Evolutionary conservation across 1,140 invertebrate species (phyloP).

Genomic region (Hylyphantes graminicola): DNA sequence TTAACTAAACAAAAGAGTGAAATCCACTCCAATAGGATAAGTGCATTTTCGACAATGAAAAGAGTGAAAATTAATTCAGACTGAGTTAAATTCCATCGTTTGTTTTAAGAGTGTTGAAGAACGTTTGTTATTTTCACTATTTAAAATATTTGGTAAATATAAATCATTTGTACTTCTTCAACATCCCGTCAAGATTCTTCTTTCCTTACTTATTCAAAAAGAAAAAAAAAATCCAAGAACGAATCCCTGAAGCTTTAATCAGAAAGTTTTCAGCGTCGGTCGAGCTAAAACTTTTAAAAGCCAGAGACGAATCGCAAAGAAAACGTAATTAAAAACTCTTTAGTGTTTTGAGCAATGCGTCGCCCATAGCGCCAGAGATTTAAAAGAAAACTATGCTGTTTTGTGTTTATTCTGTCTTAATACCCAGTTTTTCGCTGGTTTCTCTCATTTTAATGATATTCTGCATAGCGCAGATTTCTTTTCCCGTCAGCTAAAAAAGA

Average conservation of each 20-base stretch:
- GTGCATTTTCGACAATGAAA: too few relatives aligned
- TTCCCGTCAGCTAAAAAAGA: neutral
- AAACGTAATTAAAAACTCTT: constrained; percentile 56
- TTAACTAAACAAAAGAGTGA: too few relatives aligned
- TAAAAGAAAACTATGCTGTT: constrained; percentile 9
- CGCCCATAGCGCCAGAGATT: neutral
- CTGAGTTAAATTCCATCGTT: too few relatives aligned
- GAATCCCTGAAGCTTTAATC: constrained; percentile 39
- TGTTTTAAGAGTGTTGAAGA: too few relatives aligned
- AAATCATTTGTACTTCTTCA: too few relatives aligned
- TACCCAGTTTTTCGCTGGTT: constrained; percentile 12
- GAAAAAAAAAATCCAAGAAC: neutral
- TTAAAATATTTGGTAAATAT: too few relatives aligned
- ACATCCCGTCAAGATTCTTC: too few relatives aligned
- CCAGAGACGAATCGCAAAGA: constrained; percentile 37
- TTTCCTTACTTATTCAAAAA: too few relatives aligned
- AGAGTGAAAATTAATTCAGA: too few relatives aligned
- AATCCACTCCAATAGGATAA: too few relatives aligned
- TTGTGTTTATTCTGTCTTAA: constrained; percentile 8
- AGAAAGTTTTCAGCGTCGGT: constrained; percentile 24
- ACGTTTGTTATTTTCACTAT: too few relatives aligned
- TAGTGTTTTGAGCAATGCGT: constrained; percentile 11
- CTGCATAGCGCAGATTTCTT: neutral
- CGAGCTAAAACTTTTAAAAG: constrained; percentile 18
- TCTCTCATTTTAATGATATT: constrained; percentile 44